Evolutionary conservation across 2,888 invertebrate genomes (phyloP).

Genomic region (Zeuzera pyrina): DNA sequence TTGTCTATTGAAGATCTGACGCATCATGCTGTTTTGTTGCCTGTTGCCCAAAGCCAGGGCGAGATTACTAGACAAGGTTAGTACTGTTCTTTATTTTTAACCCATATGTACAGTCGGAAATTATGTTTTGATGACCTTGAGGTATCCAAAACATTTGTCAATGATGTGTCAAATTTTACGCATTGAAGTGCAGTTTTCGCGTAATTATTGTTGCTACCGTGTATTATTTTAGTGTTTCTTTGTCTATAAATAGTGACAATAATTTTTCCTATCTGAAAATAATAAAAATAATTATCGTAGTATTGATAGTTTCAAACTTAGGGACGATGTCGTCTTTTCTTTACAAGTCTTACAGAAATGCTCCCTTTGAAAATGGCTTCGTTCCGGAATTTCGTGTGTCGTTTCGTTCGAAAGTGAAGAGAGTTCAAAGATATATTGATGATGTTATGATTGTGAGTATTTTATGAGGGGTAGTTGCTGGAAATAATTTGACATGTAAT

Average conservation of each 20-base stretch:
- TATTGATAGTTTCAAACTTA: not conserved
- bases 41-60: slow-evolving; percentile 67
- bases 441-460: slow-evolving; percentile 33
- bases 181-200: not conserved
- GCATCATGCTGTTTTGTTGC: slow-evolving; percentile 79
- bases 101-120: slow-evolving; percentile 2
- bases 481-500: too few relatives aligned
- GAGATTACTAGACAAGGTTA: slow-evolving; percentile 53
- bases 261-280: too few relatives aligned
- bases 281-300: not conserved
- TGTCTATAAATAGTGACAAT: too few relatives aligned
- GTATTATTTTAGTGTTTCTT: too few relatives aligned
- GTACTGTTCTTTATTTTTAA: slow-evolving; percentile 38
- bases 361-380: slow-evolving; percentile 50
- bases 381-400: slow-evolving; percentile 37
- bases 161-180: not conserved
- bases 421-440: slow-evolving; percentile 33
- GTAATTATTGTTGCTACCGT: too few relatives aligned
- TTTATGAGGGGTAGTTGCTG: too few relatives aligned
- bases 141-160: not conserved
- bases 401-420: slow-evolving; percentile 32
- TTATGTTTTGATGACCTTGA: slow-evolving; percentile 5
- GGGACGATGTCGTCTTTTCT: slow-evolving; percentile 43
- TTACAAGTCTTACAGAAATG: slow-evolving; percentile 51
- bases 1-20: slow-evolving; percentile 82